Evolutionary conservation across 2,888 invertebrate species (phyloP), one percentile per base, ranked within the genome.

Genomic region (Trachelus troglodyta): DNA sequence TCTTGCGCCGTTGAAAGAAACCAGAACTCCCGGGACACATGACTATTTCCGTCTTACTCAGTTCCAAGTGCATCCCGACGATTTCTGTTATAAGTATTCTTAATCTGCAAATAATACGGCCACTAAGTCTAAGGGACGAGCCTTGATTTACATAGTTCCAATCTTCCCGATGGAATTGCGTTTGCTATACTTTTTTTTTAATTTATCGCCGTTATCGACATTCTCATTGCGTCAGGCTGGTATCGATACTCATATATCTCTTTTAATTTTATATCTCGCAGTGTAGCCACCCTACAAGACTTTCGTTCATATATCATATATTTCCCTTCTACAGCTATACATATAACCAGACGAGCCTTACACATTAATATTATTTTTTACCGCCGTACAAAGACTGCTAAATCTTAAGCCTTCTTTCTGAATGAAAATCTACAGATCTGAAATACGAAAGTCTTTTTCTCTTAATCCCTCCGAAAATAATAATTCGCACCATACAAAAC

Each of bases 1-100:
- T 40, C 71, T 75, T 75, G 75, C 69, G 34, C 73, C 31, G 40
- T 71, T 75, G 78, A 78, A 75, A 76, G 75, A 78, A 78, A 40
- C 76, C 78, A 78, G 78, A 78, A 76, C 71, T 75, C 40, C 34
- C 73, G 30, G 71, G 12, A 23, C 71, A 31, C 71, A 30, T 30
- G 30, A 71, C 71, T 71, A 71, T 71, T 71, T 71, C 34, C 30
- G 71, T 71, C 71, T 23, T 23, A 56, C 23, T 56, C 23, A 9
- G 56, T 56, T 56, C 23, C 56, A 23, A 56, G 12, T 23, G 71
- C 31, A 30, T 31, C 30, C 30, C 30, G 71, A 71, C 31, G 11
- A 33, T 71, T 71, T 71, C 30, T 31, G 23, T 71, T 11, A 34
- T 31, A 34, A 33, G 71, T 30, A 71, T 71, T 71, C 23, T 30